Percentiles rank a stretch among this genome's conserved stretches.
phyloP scores from a whole-genome alignment of 2,888 invertebrate genomes.

The Mythimna vitellina region DNA sequence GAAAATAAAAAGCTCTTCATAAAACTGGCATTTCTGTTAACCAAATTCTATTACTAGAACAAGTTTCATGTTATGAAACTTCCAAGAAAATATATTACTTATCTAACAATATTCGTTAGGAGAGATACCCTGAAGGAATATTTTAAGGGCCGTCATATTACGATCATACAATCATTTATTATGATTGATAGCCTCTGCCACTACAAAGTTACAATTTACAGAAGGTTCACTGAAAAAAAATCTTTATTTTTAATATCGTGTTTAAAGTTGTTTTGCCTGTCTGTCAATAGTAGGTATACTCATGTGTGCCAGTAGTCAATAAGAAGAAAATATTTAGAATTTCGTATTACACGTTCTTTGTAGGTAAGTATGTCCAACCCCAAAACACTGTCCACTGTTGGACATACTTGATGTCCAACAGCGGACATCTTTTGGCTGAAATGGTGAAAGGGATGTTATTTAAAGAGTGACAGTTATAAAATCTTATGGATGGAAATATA shows the following conservation, averaged over 20 bases:
- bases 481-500: no score
- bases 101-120: slow-evolving; percentile 37
- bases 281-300: no score
- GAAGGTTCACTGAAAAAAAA: slow-evolving; percentile 24
- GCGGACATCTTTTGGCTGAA: no score
- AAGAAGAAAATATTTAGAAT: no score
- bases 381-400: no score
- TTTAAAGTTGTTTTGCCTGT: not conserved
- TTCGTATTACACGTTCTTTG: no score
- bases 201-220: not conserved
- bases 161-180: slow-evolving; percentile 47
- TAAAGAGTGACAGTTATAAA: no score
- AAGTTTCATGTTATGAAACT: slow-evolving; percentile 5
- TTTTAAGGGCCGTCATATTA: slow-evolving; percentile 50
- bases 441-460: no score
- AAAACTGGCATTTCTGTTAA: slow-evolving; percentile 3
- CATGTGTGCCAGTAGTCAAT: no score
- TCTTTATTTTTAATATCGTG: not conserved
- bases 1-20: slow-evolving; percentile 1
- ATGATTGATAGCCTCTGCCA: slow-evolving; percentile 46
- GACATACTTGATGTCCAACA: no score
- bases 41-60: not conserved
- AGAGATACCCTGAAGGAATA: slow-evolving; percentile 43
- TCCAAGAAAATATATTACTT: slow-evolving; percentile 26
- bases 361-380: no score